Evolutionary conservation across 1,140 invertebrate genomes (phyloP).

Genomic region (Tribolium castaneum): DNA sequence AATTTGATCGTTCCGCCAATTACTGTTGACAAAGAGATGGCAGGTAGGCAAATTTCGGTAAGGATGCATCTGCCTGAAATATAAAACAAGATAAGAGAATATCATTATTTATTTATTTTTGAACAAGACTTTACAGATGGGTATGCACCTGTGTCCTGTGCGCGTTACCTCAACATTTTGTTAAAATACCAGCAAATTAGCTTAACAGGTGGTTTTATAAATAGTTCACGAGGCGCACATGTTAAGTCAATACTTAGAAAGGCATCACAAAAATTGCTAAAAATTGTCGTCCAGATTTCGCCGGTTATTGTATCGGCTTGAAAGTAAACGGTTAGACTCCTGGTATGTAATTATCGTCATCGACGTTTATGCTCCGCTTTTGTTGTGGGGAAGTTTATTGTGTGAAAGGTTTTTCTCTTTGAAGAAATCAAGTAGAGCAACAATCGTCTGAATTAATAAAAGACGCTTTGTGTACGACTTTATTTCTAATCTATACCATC

Average conservation of each 20-base stretch:
- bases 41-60: not conserved
- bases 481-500: slow-evolving; percentile 32
- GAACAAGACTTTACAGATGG: slow-evolving; percentile 41
- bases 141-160: slow-evolving; percentile 42
- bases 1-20: not conserved
- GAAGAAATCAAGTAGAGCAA: slow-evolving; percentile 29
- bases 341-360: slow-evolving; percentile 32
- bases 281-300: not conserved
- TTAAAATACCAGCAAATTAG: slow-evolving; percentile 28
- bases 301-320: slow-evolving; percentile 1
- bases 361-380: not conserved
- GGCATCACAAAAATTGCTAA: not conserved
- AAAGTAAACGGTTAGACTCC: slow-evolving; percentile 6
- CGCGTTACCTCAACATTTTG: slow-evolving; percentile 17
- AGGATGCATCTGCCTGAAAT: slow-evolving; percentile 17
- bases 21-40: not conserved
- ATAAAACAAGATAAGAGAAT: slow-evolving; percentile 23
- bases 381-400: slow-evolving; percentile 33
- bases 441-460: slow-evolving; percentile 34
- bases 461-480: slow-evolving; percentile 20
- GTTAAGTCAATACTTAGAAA: not conserved
- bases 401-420: slow-evolving; percentile 27
- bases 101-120: slow-evolving; percentile 42
- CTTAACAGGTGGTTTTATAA: slow-evolving; percentile 22
- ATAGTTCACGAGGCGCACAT: slow-evolving; percentile 3